Base-by-base conservation (phyloP, 2,888 invertebrate species). In the Cataglyphis albicans region DNA sequence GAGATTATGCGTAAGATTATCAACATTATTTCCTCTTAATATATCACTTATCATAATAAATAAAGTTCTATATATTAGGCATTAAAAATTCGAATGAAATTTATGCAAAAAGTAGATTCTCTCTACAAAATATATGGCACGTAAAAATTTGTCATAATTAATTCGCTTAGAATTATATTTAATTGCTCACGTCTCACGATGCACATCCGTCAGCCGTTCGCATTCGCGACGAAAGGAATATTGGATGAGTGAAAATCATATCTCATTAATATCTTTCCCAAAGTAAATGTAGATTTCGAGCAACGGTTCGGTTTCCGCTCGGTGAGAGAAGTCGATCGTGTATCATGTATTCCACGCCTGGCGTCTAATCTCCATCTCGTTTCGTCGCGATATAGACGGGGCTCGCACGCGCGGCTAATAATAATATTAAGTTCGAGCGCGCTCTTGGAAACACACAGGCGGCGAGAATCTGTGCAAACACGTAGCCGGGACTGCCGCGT, bases 401-500 rank as follows among this genome's bases (percentile, higher is more conserved):
- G 5, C 55, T 18, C 52, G 48, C 18, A 21, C 70, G 57, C 81
- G 67, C 83, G 75, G 78, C 86, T 85, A 84, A 89, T 89, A 89
- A 89, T 89, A 84, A 84, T 83, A 84, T 86, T 83, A 84, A 61
- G 81, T 68, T 83, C 25, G 76, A 83, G 85, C 82, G 74, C 83
- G 67, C 85, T 83, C 82, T 44, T 41, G 72, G 81, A 52, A 48
- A 83, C 74, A 83, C 76, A 61, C 63, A 73, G 67, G 81, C 80
- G 81, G 70, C 67, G 84, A 76, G 67, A 82, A 85, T 83, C 85
- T 87, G 83, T 78, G 85, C 85, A 88, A 89, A 85, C 86, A 82
- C 87, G 84, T 88, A 90, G 86, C 89, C 84, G 84, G 85, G 84
- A 84, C 88, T 88, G 88, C 81, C 88, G 85, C 82, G 84, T 85